Evolutionary conservation across 2,888 invertebrate species (phyloP), one percentile per base, ranked within the genome.

Genomic region (Lordiphosa fenestrarum): DNA sequence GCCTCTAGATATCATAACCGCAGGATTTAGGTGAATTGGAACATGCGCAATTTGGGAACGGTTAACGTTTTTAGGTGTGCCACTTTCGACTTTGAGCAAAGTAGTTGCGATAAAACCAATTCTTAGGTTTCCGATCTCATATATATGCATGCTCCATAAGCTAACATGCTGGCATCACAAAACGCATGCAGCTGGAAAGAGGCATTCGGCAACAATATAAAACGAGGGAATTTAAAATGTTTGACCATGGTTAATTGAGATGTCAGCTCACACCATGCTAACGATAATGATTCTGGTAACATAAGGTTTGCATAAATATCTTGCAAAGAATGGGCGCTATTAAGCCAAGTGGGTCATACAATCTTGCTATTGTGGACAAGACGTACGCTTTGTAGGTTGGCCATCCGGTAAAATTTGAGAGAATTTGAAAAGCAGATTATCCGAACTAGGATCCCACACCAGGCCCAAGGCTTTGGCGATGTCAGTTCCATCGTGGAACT

Each of bases 51-150:
- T 15, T 15, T 15, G 15, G 15, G 15, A 15, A 15, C 2, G 15
- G 15, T 15, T 4, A 53, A 9, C 1, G 42, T 40, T 56, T 53
- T 67, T 15, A 56, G 19, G 4, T 37, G 48, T 19, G 37, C 25
- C 4, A 48, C 48, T n/a, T 21, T 48, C n/a, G 48, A 48, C 9
- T 48, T 48, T 3, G 37, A 48, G 37, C 48, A 37, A 2, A 37
- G 48, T 7, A 46, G 19, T 9, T 7, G 30, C 37, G 48, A 36
- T 23, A 23, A 48, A 7, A 48, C 37, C 9, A 19, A 13, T 25
- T 12, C 23, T n/a, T 37, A 9, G 6, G 13, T 12, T 15, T 48
- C 48, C n/a, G 48, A 48, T 6, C 23, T 7, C 10, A 48, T 6
- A 15, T 48, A 48, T 0, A 48, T 15, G 36, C 48, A 48, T 10